Conservation (phyloP, 2,113 vertebrate genomes). For the Calonectris borealis region DNA sequence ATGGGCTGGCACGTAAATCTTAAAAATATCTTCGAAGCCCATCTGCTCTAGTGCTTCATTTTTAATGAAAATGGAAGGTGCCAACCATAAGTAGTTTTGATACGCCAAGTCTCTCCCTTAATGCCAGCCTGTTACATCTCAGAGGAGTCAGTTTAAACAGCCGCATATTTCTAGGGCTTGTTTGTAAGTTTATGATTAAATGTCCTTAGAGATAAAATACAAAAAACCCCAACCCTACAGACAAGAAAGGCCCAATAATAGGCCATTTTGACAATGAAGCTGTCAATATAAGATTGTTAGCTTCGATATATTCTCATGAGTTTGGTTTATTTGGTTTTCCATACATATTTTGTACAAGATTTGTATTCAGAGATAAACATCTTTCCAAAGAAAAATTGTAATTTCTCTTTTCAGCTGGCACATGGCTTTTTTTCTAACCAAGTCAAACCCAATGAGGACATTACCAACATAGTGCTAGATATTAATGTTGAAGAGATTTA, state of each 20-base stretch:
- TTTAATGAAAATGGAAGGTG: conserved; percentile 72
- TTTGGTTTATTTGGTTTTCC: not conserved
- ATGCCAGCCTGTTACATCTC: conserved; percentile 29
- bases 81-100: conserved; percentile 28
- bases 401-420: not conserved
- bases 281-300: not conserved
- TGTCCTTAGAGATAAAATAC: not conserved
- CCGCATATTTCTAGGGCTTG: conserved; percentile 14
- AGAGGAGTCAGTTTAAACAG: conserved; percentile 45
- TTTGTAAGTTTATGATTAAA: conserved; percentile 29
- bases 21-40: conserved; percentile 69
- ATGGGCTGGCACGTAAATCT: conserved; percentile 65
- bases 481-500: not conserved
- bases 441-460: not conserved
- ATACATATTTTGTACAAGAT: not conserved
- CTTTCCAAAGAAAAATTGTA: not conserved
- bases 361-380: not conserved
- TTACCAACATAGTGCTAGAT: not conserved
- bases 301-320: not conserved
- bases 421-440: not conserved
- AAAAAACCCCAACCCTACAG: not conserved
- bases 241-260: not conserved
- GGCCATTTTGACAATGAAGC: not conserved
- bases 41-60: conserved; percentile 69
- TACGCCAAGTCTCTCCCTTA: conserved; percentile 12